A percentile compares a stretch with the other conserved stretches of the same genome.
phyloP scores from a whole-genome alignment of 2,113 vertebrate genomes.

The Poeciliopsis turrubarensis region DNA sequence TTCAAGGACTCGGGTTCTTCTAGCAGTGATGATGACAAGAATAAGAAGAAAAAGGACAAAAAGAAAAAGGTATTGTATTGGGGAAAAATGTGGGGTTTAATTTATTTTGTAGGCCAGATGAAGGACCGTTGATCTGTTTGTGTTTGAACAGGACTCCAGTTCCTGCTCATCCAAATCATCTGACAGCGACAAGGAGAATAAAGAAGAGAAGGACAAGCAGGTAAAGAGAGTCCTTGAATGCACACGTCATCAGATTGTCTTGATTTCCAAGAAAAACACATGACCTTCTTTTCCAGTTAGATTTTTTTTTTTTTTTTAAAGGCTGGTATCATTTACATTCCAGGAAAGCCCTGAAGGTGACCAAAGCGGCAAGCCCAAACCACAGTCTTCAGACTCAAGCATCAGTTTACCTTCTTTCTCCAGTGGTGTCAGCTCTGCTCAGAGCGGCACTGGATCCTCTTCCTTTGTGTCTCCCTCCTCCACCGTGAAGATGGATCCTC shows the following conservation, averaged over 20 bases:
- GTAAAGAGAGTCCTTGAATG: constrained; percentile 19
- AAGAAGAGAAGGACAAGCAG: constrained; percentile 36
- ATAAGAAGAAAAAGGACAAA: constrained; percentile 59
- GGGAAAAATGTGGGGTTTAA: background rate
- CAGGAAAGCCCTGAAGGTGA: constrained; percentile 30
- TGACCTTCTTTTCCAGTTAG: too few species aligned
- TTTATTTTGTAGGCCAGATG: background rate
- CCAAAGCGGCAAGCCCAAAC: constrained; percentile 13
- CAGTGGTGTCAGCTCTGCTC: constrained; percentile 11
- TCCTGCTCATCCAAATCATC: constrained; percentile 11
- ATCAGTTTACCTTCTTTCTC: background rate
- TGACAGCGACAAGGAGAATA: constrained; percentile 40
- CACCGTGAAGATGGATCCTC: constrained; percentile 49
- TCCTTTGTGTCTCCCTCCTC: constrained; percentile 30
- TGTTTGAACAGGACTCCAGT: constrained; percentile 46
- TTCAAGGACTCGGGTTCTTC: constrained; percentile 56
- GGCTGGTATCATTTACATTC: background rate
- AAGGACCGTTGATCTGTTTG: background rate
- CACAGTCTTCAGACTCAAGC: background rate
- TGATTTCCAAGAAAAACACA: background rate
- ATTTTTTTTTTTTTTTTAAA: background rate
- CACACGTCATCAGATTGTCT: background rate
- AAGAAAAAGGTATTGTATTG: constrained; percentile 43
- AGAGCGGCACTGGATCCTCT: background rate
- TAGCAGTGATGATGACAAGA: constrained; percentile 56